A percentile compares a stretch with the other conserved stretches of the same genome.
Evolutionary conservation across 1,140 invertebrate species (phyloP).

Genomic region (Conus betulinus): DNA sequence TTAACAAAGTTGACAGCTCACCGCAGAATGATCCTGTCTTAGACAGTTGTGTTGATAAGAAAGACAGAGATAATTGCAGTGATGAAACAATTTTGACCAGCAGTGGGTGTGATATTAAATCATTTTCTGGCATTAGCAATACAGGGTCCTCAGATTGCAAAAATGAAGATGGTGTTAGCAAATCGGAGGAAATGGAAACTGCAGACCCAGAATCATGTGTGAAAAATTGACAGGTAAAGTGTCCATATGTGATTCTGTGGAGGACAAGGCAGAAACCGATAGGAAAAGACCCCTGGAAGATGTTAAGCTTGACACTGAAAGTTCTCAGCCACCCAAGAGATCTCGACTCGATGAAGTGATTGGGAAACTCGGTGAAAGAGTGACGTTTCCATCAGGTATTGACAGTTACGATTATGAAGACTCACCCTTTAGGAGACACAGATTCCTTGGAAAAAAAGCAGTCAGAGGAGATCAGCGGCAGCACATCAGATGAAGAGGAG

Average conservation of each 20-base stretch:
- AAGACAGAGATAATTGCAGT: conserved; percentile 23
- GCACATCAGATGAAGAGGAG: conserved; percentile 52
- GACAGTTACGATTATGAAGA: conserved; percentile 40
- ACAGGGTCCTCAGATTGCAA: background rate
- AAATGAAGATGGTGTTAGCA: background rate
- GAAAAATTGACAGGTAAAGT: background rate
- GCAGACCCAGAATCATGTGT: conserved; percentile 1
- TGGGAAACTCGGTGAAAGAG: conserved; percentile 57
- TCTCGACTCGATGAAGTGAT: conserved; percentile 58
- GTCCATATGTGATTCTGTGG: background rate
- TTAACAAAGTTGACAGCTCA: conserved; percentile 2
- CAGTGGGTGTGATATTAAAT: background rate
- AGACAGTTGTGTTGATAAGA: background rate
- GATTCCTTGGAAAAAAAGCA: conserved; percentile 52
- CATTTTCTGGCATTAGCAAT: background rate
- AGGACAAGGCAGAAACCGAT: conserved; percentile 21
- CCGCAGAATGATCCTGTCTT: background rate
- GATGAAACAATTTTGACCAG: background rate
- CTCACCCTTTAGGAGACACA: conserved; percentile 45
- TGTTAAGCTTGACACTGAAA: conserved; percentile 30
- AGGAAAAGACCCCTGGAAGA: conserved; percentile 43
- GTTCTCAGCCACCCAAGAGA: conserved; percentile 45
- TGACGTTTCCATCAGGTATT: conserved; percentile 52
- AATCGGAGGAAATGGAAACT: background rate
- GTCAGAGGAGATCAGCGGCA: conserved; percentile 45